phyloP scores from a whole-genome alignment of 2,888 invertebrate species.

The Noctua janthe region DNA sequence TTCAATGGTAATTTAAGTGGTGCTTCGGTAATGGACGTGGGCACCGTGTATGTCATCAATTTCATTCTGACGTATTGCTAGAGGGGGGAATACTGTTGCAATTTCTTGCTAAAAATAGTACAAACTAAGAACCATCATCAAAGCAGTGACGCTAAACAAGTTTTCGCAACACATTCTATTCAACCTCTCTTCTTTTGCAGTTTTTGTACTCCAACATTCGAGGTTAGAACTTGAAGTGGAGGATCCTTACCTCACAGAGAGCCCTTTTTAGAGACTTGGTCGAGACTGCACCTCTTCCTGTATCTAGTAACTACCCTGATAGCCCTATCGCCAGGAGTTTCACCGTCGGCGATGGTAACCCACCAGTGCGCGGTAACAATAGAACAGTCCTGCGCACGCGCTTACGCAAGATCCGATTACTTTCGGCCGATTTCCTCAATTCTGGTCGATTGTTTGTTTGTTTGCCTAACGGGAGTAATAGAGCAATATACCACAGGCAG shows the following conservation, averaged over 20 bases:
- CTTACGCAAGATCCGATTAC: conserved; percentile 70
- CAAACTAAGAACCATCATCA: background rate
- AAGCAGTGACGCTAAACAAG: background rate
- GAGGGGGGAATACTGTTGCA: background rate
- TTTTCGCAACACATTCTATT: background rate
- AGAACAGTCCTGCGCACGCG: conserved; percentile 65
- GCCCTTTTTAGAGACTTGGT: background rate
- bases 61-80: background rate
- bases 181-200: background rate
- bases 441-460: conserved; percentile 58
- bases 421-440: conserved; percentile 56
- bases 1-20: conserved; percentile 41
- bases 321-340: conserved; percentile 9
- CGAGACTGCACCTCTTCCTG: background rate
- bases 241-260: background rate
- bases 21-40: background rate
- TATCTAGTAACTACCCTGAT: background rate
- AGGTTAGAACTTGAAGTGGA: background rate
- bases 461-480: conserved; percentile 50
- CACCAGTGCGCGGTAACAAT: conserved; percentile 60
- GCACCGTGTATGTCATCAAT: background rate
- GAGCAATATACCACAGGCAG: conserved; percentile 17
- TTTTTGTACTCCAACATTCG: background rate
- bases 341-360: conserved; percentile 13
- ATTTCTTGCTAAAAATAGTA: background rate